Conservation (phyloP, 2,888 invertebrate species). For the Drosophila infuscata region DNA sequence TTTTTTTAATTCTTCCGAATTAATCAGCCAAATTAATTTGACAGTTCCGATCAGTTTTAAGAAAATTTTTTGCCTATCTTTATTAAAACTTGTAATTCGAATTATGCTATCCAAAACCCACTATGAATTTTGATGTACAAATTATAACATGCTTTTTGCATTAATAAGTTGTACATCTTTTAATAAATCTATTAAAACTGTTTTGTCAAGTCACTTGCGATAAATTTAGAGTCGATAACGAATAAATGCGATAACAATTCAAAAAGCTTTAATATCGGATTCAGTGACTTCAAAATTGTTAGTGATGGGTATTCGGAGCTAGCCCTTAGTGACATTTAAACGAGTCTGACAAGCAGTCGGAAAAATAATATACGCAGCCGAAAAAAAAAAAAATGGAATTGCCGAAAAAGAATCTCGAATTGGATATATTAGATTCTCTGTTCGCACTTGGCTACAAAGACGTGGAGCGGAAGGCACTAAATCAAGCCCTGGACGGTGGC, state of each 20-base stretch:
- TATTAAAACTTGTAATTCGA: no score
- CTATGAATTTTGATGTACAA: no score
- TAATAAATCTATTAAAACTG: no score
- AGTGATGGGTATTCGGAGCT: not conserved
- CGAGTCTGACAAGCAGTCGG: conserved; percentile 26
- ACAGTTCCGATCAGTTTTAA: no score
- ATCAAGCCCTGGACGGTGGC: conserved; percentile 89
- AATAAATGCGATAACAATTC: not conserved
- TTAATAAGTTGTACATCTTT: no score
- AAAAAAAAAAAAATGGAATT: conserved; percentile 9
- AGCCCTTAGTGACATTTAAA: not conserved
- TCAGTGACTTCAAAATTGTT: not conserved
- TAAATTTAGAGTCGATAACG: not conserved
- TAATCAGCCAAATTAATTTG: no score
- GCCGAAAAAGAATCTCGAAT: conserved; percentile 77
- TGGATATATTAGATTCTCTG: conserved; percentile 81
- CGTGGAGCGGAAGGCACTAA: conserved; percentile 87
- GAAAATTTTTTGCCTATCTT: no score
- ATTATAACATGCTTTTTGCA: no score
- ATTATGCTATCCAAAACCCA: no score
- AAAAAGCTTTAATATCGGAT: not conserved
- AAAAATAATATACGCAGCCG: conserved; percentile 13
- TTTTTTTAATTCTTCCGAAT: no score
- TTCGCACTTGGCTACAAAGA: conserved; percentile 87
- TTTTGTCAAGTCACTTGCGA: not conserved